These are phyloP conservation scores for Caenorhabditis doughertyi DNA, from an alignment of 2,888 invertebrate species.

Conservation along the genomic window DNA sequence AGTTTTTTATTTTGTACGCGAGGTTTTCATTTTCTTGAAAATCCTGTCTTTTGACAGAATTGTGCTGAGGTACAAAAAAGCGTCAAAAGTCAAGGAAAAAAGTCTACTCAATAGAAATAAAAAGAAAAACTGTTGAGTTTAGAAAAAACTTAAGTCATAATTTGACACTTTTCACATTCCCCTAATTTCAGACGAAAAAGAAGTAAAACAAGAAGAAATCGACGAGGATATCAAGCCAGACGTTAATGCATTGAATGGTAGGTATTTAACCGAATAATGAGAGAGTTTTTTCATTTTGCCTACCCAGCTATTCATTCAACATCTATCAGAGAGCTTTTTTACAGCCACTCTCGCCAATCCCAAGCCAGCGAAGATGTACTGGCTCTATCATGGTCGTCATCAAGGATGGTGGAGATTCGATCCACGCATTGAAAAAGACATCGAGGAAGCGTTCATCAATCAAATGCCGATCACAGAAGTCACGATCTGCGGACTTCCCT, in stretches of 20 bases:
- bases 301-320: too few relatives aligned
- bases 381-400: slow-evolving; percentile 68
- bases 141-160: too few relatives aligned
- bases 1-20: too few relatives aligned
- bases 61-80: too few relatives aligned
- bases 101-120: too few relatives aligned
- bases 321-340: too few relatives aligned
- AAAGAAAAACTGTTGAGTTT: too few relatives aligned
- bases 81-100: too few relatives aligned
- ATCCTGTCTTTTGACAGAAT: neutral
- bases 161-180: too few relatives aligned
- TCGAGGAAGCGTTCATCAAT: slow-evolving; percentile 55
- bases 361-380: slow-evolving; percentile 38
- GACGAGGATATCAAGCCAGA: slow-evolving; percentile 61
- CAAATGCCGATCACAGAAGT: slow-evolving; percentile 55
- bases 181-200: neutral
- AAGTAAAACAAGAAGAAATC: slow-evolving; percentile 24
- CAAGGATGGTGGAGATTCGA: slow-evolving; percentile 77
- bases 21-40: neutral
- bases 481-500: slow-evolving; percentile 58
- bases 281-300: too few relatives aligned
- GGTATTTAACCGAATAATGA: too few relatives aligned
- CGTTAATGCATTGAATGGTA: slow-evolving; percentile 40
- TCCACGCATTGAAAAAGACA: slow-evolving; percentile 70
- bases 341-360: neutral